These are phyloP conservation scores for Cephus sareptanus DNA, from an alignment of 2,888 invertebrate species.

Conservation along the genomic window DNA sequence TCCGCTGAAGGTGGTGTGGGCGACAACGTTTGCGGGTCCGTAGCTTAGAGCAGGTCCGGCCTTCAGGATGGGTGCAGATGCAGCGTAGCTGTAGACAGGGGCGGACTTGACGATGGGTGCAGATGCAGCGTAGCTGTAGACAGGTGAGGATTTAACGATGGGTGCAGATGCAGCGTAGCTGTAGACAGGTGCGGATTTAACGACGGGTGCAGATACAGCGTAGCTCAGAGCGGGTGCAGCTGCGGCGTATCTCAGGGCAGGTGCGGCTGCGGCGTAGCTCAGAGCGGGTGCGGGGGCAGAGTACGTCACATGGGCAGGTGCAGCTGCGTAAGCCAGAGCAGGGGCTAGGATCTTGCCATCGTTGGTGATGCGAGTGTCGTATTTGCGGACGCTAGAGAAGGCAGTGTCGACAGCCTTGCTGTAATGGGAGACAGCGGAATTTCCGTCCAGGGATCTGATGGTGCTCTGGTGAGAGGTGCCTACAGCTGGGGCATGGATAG, in stretches of 20 bases:
- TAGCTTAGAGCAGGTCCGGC: constrained; percentile 20
- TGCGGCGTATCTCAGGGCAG: constrained; percentile 22
- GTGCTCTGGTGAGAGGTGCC: constrained; percentile 70
- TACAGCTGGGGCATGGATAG: constrained; percentile 55
- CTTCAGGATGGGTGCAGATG: constrained; percentile 17
- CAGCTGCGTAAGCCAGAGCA: constrained; percentile 53
- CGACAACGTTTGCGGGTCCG: constrained; percentile 33
- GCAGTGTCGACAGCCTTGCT: constrained; percentile 72
- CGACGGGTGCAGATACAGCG: constrained; percentile 33
- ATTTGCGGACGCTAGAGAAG: constrained; percentile 72
- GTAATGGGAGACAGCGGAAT: constrained; percentile 70
- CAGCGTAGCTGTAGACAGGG: constrained; percentile 24
- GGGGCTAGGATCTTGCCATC: constrained; percentile 66
- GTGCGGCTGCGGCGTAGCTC: constrained; percentile 24
- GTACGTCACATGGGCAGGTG: constrained; percentile 61
- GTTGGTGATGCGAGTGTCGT: constrained; percentile 71
- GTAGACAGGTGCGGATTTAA: constrained; percentile 24
- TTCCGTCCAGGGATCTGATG: constrained; percentile 70
- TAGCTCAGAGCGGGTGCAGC: constrained; percentile 26
- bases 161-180: constrained; percentile 29
- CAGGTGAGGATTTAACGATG: constrained; percentile 23
- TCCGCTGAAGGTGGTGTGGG: constrained; percentile 69
- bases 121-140: constrained; percentile 20
- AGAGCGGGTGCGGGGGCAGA: constrained; percentile 33
- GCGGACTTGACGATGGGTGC: constrained; percentile 33